Evolutionary conservation across 1,140 invertebrate species (phyloP), one percentile per base, ranked within the genome.

Genomic region (Cyclargus thomasi): DNA sequence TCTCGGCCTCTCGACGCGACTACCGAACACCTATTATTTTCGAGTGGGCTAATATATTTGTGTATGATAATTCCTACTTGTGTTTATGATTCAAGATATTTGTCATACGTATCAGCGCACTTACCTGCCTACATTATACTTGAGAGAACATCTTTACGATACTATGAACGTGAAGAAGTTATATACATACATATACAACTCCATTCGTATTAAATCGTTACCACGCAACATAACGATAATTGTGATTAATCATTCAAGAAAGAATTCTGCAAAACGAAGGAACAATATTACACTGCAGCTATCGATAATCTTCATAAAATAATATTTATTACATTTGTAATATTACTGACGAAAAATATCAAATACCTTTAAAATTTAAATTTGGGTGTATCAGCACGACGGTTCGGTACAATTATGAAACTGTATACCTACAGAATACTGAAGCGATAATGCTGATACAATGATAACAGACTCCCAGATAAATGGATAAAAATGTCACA

Each of bases 1-100:
- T 88, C 87, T 90, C 82, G 69, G 69, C 81, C 83, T 87, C 87
- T 86, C 79, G 76, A 79, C 59, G 64, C 71, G 67, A 77, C 85
- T 85, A 79, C 84, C 85, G 73, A 85, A 85, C 75, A 77, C 67
- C 82, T 78, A 86, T 86, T 83, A 87, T 67, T 79, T 81, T 88
- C 80, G 82, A 90, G 87, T 90, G 85, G 85, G 82, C 81, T 81
- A 81, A 80, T 80, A 82, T 81, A 81, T 81, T 81, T 80, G 75
- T 77, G 72, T 77, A 76, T 76, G 79, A 81, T 84, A 81, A 80
- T 82, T 84, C 73, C 69, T 77, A 70, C 69, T 74, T 73, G 65
- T 75, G 67, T 70, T 69, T 59, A 70, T 72, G 59, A 74, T 79
- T 73, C 59, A 73, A 73, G 75, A 81, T 78, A 80, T 74, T 62